Evolutionary conservation across 2,797 vertebrate species (phyloP), one percentile per base, ranked within the genome.

Genomic region (Vespertilio murinus): DNA sequence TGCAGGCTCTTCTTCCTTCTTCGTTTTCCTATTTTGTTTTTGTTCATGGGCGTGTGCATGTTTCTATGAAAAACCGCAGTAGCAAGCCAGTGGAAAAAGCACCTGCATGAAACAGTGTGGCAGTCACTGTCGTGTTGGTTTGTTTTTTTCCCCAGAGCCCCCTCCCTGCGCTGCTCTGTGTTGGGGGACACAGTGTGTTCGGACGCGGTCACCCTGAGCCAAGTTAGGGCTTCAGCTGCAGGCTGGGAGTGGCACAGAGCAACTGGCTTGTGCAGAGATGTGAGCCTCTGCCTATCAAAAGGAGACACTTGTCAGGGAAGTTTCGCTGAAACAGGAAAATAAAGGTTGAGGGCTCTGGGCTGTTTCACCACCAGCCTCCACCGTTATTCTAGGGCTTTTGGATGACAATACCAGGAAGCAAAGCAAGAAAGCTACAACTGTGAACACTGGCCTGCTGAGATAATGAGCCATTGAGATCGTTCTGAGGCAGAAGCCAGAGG

Each of bases 291-390:
- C 35, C 82, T 81, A 84, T 94, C 79, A 74, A 38, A 81, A 25
- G 61, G 75, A 96, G 96, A 91, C 83, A 91, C 82, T 87, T 91
- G 92, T 33, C 3, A 2, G 6, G 0, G 65, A 75, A 45, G 18
- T 13, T 80, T 45, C 81, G 17, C 47, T 49, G 82, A 77, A 81
- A 61, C 85, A 52, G 80, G 75, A 87, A 93, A 91, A 54, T 54
- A 86, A 95, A 88, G 14, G 38, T 91, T 35, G 0, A 22, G 30
- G 75, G 22, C 38, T 56, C 74, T 47, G 88, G 79, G 35, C 85
- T 74, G 30, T 54, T 80, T 78, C 20, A 9, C 35, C 42, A 33
- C 52, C 30, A 17, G 45, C 35, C 18, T 45, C 78, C 61, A 64
- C 52, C 4, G 1, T 89, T 92, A 30, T 78, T 93, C 23, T 25